These are phyloP conservation scores for Bradynema listronoti DNA, from an alignment of 1,140 invertebrate species.

Conservation along the genomic window DNA sequence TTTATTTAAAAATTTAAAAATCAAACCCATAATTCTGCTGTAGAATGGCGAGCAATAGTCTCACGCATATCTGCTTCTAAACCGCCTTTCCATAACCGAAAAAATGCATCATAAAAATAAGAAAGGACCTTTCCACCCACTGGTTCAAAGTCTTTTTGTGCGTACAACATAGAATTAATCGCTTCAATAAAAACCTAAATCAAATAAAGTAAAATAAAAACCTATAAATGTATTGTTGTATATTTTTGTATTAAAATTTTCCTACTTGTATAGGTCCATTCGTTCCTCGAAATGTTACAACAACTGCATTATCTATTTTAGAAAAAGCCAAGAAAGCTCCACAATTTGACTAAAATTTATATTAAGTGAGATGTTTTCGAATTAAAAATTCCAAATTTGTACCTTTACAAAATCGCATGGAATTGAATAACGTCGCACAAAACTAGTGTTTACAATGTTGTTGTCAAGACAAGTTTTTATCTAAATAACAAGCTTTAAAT, in stretches of 20 bases:
- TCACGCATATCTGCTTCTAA: conserved; percentile 27
- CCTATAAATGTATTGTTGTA: neutral
- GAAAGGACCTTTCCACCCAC: conserved; percentile 32
- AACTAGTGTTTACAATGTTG: conserved; percentile 23
- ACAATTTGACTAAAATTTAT: conserved; percentile 27
- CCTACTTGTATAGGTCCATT: conserved; percentile 30
- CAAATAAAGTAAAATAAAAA: conserved; percentile 17
- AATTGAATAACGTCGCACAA: conserved; percentile 27
- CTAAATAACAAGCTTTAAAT: conserved; percentile 22
- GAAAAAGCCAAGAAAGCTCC: conserved; percentile 40
- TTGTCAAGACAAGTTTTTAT: conserved; percentile 29
- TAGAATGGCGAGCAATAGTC: conserved; percentile 23
- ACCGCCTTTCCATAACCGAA: conserved; percentile 33
- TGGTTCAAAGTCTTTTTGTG: conserved; percentile 40
- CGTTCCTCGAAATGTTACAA: conserved; percentile 34
- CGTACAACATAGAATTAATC: conserved; percentile 35
- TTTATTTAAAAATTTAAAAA: conserved; percentile 12
- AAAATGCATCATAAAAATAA: conserved; percentile 40
- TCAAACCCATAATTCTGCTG: conserved; percentile 38
- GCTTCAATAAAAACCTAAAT: conserved; percentile 40
- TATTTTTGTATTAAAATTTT: conserved; percentile 8
- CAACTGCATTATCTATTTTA: conserved; percentile 33
- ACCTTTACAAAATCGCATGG: conserved; percentile 37
- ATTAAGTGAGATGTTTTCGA: conserved; percentile 19
- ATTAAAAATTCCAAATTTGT: neutral